Base-by-base conservation (phyloP, 2,888 invertebrate genomes). In the Piscicola geometra region DNA sequence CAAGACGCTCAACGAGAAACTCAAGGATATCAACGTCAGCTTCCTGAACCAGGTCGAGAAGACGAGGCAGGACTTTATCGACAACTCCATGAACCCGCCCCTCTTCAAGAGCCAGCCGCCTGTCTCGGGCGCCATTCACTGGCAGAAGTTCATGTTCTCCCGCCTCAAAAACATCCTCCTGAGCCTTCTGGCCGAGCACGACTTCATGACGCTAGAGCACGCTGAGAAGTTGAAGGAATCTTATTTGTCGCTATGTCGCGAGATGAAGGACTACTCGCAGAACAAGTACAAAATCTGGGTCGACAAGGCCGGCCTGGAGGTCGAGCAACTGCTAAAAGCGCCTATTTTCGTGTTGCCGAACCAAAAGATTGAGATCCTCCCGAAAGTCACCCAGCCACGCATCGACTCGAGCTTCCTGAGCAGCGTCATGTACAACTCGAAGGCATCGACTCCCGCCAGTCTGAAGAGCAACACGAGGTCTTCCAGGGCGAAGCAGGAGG, bases 111-210 rank as follows among this genome's bases (percentile, higher is more conserved):
- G 92, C 82, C 91, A 92, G 81, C 92, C 93, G 0, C 90, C 91
- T 0, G 88, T 90, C n/a, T 90, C 92, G 1, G 93, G 94, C 9
- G 89, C 92, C 25, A 92, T 95, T 78, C 91, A 90, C 84, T 95
- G 94, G 94, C 91, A 90, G 21, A 88, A 92, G 66, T 88, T 91
- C 75, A 86, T 94, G 28, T 91, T 92, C 82, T 89, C 90, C 80
- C 90, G 90, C 79, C 88, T 95, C 81, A 94, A 93, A 83, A 89
- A 89, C 79, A 91, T 93, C 0, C 90, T 93, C 32, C 86, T 93
- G 81, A 90, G 89, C 76, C 93, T 94, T 81, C 90, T 91, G 83
- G 89, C 90, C 82, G 90, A 91, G 82, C 88, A 90, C 33, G 91
- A 92, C 81, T 85, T 93, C 78, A 90, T 91, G 81, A 87, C 90